A percentile compares a stretch with the other conserved stretches of the same genome.
phyloP scores from a whole-genome alignment of 30 jellyfish, hydroid and myxozoan genomes.

The Aurelia coerulea region DNA sequence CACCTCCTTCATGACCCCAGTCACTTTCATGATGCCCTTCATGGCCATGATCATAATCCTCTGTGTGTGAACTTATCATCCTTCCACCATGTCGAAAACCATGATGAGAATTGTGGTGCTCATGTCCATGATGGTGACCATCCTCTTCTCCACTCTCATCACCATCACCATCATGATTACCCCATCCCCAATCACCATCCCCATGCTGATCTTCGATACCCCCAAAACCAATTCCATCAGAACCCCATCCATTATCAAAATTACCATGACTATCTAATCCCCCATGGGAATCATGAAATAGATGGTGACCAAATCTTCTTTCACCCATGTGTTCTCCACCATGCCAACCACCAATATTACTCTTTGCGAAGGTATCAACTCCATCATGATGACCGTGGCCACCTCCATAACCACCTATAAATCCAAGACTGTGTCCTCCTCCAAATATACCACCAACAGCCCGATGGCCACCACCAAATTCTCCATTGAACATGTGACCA shows the following conservation, averaged over 20 bases:
- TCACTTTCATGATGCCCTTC: conserved; percentile 34
- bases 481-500: conserved; percentile 29
- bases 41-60: conserved; percentile 44
- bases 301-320: conserved; percentile 58
- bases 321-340: conserved; percentile 46
- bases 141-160: conserved; percentile 24
- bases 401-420: conserved; percentile 52
- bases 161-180: conserved; percentile 50
- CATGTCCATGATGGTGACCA: conserved; percentile 18
- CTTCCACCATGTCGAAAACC: conserved; percentile 66
- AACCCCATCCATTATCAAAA: conserved; percentile 75
- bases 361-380: conserved; percentile 24
- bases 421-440: conserved; percentile 66
- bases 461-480: conserved; percentile 72
- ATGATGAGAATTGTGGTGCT: conserved; percentile 49
- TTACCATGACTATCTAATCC: conserved; percentile 60
- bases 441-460: conserved; percentile 72
- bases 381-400: conserved; percentile 60
- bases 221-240: conserved; percentile 66
- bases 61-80: conserved; percentile 51
- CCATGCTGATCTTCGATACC: conserved; percentile 24
- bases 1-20: conserved; percentile 54
- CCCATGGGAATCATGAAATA: conserved; percentile 49
- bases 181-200: conserved; percentile 54
- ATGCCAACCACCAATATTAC: conserved; percentile 55